Evolutionary conservation across 2,888 invertebrate species (phyloP).

Genomic region (Schizotus pectinicornis): DNA sequence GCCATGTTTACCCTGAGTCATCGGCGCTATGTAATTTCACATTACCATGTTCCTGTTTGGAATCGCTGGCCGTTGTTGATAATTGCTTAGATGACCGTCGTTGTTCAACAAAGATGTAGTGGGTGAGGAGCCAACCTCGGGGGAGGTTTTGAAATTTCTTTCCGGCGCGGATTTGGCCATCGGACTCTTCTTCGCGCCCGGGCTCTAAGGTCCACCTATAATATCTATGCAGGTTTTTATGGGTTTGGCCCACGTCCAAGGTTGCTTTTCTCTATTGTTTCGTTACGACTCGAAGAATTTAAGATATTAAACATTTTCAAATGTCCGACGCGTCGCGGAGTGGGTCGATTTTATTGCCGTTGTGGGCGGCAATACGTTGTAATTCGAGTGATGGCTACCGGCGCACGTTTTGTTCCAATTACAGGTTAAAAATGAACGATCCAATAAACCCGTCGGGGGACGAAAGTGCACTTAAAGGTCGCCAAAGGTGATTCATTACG

Average conservation of each 20-base stretch:
- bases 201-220: constrained; percentile 5
- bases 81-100: too few relatives aligned
- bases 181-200: not conserved
- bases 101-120: too few relatives aligned
- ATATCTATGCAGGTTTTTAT: constrained; percentile 8
- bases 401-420: constrained; percentile 18
- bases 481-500: constrained; percentile 1
- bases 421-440: constrained; percentile 19
- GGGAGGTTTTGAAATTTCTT: not conserved
- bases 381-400: constrained; percentile 18
- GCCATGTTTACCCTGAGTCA: too few relatives aligned
- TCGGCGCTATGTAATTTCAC: too few relatives aligned
- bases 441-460: not conserved
- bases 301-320: constrained; percentile 7
- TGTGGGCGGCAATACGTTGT: constrained; percentile 18
- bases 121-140: too few relatives aligned
- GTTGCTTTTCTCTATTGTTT: constrained; percentile 14
- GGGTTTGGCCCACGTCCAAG: constrained; percentile 16
- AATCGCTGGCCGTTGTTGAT: too few relatives aligned
- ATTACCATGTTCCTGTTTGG: too few relatives aligned
- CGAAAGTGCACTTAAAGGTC: constrained; percentile 5
- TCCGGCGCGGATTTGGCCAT: not conserved
- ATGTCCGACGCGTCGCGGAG: not conserved
- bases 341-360: constrained; percentile 20
- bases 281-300: constrained; percentile 5